Evolutionary conservation across 2,113 vertebrate genomes (phyloP), one percentile per base, ranked within the genome.

Genomic region (Syngnathus scovelli): DNA sequence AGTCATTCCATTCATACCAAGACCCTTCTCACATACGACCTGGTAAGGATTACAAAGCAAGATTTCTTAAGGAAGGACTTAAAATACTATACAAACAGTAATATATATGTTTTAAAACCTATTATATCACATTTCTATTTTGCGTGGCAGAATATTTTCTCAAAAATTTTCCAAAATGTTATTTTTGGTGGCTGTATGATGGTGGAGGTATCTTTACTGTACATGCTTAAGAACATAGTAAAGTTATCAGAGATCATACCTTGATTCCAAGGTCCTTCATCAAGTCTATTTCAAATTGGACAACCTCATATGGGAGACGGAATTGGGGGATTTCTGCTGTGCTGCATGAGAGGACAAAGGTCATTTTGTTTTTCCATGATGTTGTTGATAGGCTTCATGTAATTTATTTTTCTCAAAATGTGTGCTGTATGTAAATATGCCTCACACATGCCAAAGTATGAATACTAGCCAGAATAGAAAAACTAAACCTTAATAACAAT

Each of bases 251-350:
- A 44, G 6, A 6, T 33, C 43, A 65, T 78, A 90, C 89, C 89
- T 89, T 85, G 13, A 96, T 92, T 76, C 94, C 94, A 54, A 98
- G 92, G 86, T 95, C 93, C 81, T 95, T 94, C 94, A 98, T 92
- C 71, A 97, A 91, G 67, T 92, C 75, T 1, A 92, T 89, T 90
- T 97, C 94, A 89, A 95, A 96, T 90, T 92, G 90, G 77, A 98
- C 93, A 0, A 92, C 93, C 72, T 96, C 92, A 66, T 89, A 92
- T 0, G 94, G 94, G 82, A 97, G 87, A 36, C 93, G 91, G 83
- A 95, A 97, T 83, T 96, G 94, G 70, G 95, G 94, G 68, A 95
- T 96, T 91, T 96, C 94, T 78, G 94, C 91, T 0, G 65, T 83
- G 76, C 95, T 98, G 73, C 51, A 67, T 5, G 41, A 37, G 72